Base-by-base conservation (phyloP, 2,888 invertebrate genomes). In the Argyra leucocephala region DNA sequence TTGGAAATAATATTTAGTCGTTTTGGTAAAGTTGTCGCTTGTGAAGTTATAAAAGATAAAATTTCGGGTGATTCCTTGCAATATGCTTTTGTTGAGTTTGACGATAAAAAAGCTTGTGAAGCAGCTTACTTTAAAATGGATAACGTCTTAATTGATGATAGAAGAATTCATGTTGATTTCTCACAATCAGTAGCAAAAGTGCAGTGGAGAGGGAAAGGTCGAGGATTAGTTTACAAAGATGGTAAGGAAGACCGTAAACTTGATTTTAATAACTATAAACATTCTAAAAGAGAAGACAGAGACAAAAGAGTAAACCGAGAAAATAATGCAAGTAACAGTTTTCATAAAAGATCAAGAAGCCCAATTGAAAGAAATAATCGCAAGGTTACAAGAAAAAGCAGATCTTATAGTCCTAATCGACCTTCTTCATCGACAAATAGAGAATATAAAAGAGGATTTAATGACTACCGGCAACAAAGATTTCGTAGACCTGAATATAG, bases 111-210 rank as follows among this genome's bases (percentile, higher is more conserved):
- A 74, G 85, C 93, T 0, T 99, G 99, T 81, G 99, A 99, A 81
- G 91, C 92, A 72, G 99, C 99, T 1, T 99, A 93, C 80, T 96
- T 99, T 75, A 99, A 99, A 83, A 99, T 99, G 99, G 98, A 98
- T 77, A 99, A 99, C 82, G 98, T 99, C 0, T 82, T 99, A 7
- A 99, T 99, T 73, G 99, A 99, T 81, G 99, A 99, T 76, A 83
- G 99, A 26, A 84, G 99, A 69, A 99, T 99, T 74, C 99, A 99
- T 81, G 99, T 99, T 0, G 99, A 99, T 80, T 99, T 99, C 82
- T 97, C 96, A 69, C 99, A 99, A 78, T 97, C 97, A 63, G 98
- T 99, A 0, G 89, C 98, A 2, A 97, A 96, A 80, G 86, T 93
- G 72, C 88, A 88, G 73, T 96, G 93, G 92, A 83, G 88, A 64